A percentile compares a stretch with the other conserved stretches of the same genome.
Evolutionary conservation across 2,888 invertebrate species (phyloP).

Genomic region (Herminia tarsipennalis): DNA sequence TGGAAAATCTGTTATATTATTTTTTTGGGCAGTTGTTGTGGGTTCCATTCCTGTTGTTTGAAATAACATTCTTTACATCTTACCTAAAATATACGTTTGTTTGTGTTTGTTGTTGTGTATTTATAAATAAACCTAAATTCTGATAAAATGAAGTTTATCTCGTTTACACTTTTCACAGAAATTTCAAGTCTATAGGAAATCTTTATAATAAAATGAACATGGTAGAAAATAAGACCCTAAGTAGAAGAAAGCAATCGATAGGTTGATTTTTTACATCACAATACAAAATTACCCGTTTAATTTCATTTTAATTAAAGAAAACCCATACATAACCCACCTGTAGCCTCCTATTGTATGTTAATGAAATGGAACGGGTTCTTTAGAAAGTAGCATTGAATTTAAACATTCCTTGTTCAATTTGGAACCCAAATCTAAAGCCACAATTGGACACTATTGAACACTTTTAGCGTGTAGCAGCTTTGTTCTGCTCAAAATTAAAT

Average conservation of each 20-base stretch:
- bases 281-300: background rate
- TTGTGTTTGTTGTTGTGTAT: no score
- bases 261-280: background rate
- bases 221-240: no score
- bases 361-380: background rate
- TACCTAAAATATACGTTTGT: no score
- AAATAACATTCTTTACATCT: no score
- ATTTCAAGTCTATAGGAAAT: no score
- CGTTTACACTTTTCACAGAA: no score
- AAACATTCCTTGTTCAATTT: constrained; percentile 11
- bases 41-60: no score
- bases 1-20: no score
- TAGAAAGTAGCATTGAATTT: constrained; percentile 7
- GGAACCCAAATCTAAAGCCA: constrained; percentile 11
- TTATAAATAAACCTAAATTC: no score
- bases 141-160: no score
- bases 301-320: background rate
- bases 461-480: constrained; percentile 37
- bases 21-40: no score
- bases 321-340: background rate
- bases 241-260: background rate
- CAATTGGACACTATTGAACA: constrained; percentile 33
- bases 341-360: constrained; percentile 1
- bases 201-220: no score
- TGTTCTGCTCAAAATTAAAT: constrained; percentile 45